Conservation (phyloP, 1,140 invertebrate genomes). For the Neodiprion pinetum region DNA sequence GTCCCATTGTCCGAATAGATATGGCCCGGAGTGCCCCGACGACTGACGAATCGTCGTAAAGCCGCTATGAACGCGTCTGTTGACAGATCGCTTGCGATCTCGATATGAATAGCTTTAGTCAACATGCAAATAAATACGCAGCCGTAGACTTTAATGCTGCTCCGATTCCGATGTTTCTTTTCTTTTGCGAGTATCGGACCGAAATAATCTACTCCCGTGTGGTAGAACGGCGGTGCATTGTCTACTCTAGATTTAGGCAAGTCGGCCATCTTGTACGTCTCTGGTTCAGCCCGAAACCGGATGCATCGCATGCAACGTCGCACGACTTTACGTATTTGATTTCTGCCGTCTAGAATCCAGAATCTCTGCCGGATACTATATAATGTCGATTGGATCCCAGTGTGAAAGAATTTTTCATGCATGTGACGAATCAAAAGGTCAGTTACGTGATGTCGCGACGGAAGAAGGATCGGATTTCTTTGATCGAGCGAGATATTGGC, state of each 20-base stretch:
- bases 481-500: conserved; percentile 40
- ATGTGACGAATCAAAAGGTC: conserved; percentile 42
- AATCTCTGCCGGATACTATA: conserved; percentile 30
- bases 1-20: conserved; percentile 27
- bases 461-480: conserved; percentile 54
- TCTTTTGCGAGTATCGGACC: conserved; percentile 39
- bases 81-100: conserved; percentile 34
- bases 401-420: conserved; percentile 45
- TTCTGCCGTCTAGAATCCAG: conserved; percentile 43
- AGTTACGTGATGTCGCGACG: conserved; percentile 41
- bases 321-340: conserved; percentile 27
- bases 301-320: conserved; percentile 44
- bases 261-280: conserved; percentile 42
- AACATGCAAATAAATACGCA: conserved; percentile 33
- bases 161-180: conserved; percentile 18
- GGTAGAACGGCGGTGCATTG: conserved; percentile 38
- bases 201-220: conserved; percentile 43
- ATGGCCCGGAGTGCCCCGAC: conserved; percentile 21
- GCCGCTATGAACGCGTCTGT: conserved; percentile 35
- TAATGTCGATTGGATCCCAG: conserved; percentile 41
- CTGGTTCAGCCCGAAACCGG: conserved; percentile 32
- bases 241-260: conserved; percentile 30
- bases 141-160: conserved; percentile 30
- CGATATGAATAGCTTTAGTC: conserved; percentile 40
- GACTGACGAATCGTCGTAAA: conserved; percentile 34